phyloP scores from a whole-genome alignment of 1,140 invertebrate species.

The Ceratitis capitata region DNA sequence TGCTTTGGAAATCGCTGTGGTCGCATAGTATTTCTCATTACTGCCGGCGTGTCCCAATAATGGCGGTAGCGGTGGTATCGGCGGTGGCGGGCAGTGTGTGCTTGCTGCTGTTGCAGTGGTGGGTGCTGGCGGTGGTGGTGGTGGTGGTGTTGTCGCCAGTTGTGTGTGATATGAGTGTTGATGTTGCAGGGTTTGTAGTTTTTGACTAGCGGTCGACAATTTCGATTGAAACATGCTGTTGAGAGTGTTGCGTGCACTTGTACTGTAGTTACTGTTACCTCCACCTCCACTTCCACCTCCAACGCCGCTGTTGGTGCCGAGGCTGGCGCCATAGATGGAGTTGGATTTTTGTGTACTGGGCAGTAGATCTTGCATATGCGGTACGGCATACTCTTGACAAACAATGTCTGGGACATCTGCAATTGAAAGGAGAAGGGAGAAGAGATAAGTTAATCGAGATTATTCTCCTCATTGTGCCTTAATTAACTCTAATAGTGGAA shows the following conservation, averaged over 20 bases:
- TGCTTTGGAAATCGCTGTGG: slow-evolving; percentile 49
- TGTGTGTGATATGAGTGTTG: slow-evolving; percentile 40
- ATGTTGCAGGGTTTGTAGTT: slow-evolving; percentile 37
- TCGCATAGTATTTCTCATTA: slow-evolving; percentile 59
- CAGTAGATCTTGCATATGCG: slow-evolving; percentile 65
- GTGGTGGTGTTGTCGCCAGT: slow-evolving; percentile 53
- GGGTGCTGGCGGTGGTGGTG: slow-evolving; percentile 41
- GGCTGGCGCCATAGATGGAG: slow-evolving; percentile 43
- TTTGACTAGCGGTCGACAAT: slow-evolving; percentile 48
- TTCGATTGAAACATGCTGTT: slow-evolving; percentile 49
- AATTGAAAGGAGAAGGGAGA: too few species aligned
- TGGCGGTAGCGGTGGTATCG: slow-evolving; percentile 53
- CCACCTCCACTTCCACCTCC: too few species aligned
- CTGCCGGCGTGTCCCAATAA: neutral
- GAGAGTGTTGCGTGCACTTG: slow-evolving; percentile 52
- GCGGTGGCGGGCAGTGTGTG: slow-evolving; percentile 26
- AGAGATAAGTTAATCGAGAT: too few species aligned
- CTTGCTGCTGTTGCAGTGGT: neutral
- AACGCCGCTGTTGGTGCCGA: slow-evolving; percentile 40
- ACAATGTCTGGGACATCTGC: slow-evolving; percentile 70
- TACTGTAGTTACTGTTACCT: slow-evolving; percentile 45
- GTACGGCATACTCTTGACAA: slow-evolving; percentile 70
- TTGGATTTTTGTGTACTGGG: slow-evolving; percentile 49
- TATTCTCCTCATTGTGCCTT: too few species aligned
- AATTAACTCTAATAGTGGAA: too few species aligned